Conservation (phyloP, 2,888 invertebrate species). For the Leptothorax acervorum region DNA sequence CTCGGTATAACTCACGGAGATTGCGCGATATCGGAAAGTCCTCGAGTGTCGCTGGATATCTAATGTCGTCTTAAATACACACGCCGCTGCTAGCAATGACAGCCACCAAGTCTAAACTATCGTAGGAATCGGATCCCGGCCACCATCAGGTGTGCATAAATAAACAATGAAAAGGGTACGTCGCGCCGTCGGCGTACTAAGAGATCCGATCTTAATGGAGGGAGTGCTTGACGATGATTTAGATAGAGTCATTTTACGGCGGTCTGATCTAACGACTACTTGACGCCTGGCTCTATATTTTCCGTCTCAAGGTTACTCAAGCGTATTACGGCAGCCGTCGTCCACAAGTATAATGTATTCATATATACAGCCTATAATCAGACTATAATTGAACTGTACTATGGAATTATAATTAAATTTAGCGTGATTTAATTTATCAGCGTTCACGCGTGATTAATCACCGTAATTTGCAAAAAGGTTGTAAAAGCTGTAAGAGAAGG, state of each 20-base stretch:
- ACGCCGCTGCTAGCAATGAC: neutral
- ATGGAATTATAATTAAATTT: conserved; percentile 36
- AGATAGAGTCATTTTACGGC: conserved; percentile 41
- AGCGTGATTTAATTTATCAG: conserved; percentile 14
- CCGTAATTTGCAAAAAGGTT: conserved; percentile 1
- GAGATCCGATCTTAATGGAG: conserved; percentile 36
- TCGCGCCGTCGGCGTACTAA: neutral
- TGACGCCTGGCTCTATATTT: conserved; percentile 27
- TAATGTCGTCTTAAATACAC: conserved; percentile 53
- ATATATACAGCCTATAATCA: conserved; percentile 15
- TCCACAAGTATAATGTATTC: conserved; percentile 25
- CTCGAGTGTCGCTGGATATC: conserved; percentile 19
- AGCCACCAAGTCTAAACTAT: neutral
- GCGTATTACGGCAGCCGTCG: conserved; percentile 19
- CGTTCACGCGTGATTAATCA: conserved; percentile 1
- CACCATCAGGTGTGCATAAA: conserved; percentile 59
- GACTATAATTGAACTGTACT: conserved; percentile 17
- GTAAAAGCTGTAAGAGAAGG: conserved; percentile 8
- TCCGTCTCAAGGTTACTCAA: conserved; percentile 13
- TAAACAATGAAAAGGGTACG: conserved; percentile 35
- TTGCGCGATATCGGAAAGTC: conserved; percentile 58
- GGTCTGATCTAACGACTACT: conserved; percentile 7
- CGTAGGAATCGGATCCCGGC: neutral
- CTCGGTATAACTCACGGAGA: conserved; percentile 62
- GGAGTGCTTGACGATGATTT: conserved; percentile 30